Conservation (phyloP, 1,140 invertebrate species). For the Plutomurus gul region DNA sequence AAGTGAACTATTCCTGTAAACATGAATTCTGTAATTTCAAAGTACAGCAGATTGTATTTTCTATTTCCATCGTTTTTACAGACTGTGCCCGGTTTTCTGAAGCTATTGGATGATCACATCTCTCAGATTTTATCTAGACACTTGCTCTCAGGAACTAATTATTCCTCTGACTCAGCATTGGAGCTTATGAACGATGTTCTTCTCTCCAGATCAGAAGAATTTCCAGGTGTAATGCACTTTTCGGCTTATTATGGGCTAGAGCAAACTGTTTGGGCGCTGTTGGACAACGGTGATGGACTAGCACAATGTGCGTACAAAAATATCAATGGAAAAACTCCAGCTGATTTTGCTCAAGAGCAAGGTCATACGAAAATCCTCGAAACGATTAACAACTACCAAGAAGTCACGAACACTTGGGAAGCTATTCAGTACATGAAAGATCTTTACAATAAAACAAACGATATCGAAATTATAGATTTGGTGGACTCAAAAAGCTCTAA, state of each 20-base stretch:
- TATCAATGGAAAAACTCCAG: slow-evolving; percentile 38
- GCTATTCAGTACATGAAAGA: slow-evolving; percentile 40
- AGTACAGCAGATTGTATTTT: not conserved
- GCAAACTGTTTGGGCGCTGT: slow-evolving; percentile 75
- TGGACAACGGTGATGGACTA: slow-evolving; percentile 63
- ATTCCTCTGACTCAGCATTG: slow-evolving; percentile 35
- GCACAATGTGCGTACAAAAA: slow-evolving; percentile 37
- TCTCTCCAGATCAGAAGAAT: slow-evolving; percentile 66
- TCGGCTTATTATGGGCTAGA: slow-evolving; percentile 82
- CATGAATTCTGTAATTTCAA: not conserved
- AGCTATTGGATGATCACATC: slow-evolving; percentile 47
- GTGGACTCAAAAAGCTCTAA: not conserved
- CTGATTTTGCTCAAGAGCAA: slow-evolving; percentile 37
- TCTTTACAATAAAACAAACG: slow-evolving; percentile 10
- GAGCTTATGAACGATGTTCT: slow-evolving; percentile 51
- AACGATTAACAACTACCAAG: slow-evolving; percentile 46
- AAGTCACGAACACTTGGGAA: slow-evolving; percentile 28
- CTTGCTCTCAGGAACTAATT: slow-evolving; percentile 40
- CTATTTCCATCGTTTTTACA: not conserved
- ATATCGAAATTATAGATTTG: not conserved
- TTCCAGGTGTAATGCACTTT: slow-evolving; percentile 85
- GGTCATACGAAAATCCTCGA: slow-evolving; percentile 32
- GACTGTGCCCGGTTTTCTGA: slow-evolving; percentile 45
- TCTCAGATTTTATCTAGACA: slow-evolving; percentile 39
- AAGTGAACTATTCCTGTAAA: too few relatives aligned